Percentiles rank a stretch among this genome's conserved stretches.
Conservation (phyloP, 2,797 vertebrate genomes). For the Margarornis squamiger region DNA sequence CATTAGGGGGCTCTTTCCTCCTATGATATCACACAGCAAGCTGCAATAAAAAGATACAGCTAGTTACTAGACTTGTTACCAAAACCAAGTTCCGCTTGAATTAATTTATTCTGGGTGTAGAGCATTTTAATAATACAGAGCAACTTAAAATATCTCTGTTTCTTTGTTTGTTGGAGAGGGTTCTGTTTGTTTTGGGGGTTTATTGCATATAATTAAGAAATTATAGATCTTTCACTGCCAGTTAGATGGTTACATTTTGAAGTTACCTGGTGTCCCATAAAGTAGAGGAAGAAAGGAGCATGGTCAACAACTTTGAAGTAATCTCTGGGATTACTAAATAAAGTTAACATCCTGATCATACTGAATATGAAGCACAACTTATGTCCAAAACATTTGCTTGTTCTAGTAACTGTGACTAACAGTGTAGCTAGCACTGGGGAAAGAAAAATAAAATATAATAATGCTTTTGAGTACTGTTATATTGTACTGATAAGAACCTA, state of each 20-base stretch:
- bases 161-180: accelerated
- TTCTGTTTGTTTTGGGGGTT: not conserved
- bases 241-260: not conserved
- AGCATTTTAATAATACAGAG: not conserved
- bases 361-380: not conserved
- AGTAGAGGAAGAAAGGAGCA: not conserved
- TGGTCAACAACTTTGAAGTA: accelerated
- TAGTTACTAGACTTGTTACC: not conserved
- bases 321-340: not conserved
- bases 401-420: not conserved
- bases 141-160: not conserved
- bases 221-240: not conserved
- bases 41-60: not conserved
- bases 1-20: conserved; percentile 78
- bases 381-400: not conserved
- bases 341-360: not conserved
- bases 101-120: not conserved
- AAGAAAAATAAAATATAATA: not conserved
- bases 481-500: not conserved
- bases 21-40: conserved; percentile 47
- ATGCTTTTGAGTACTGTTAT: not conserved
- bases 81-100: not conserved
- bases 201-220: not conserved
- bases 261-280: not conserved
- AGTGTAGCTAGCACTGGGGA: not conserved